Evolutionary conservation across 2,797 vertebrate species (phyloP), one percentile per base, ranked within the genome.

Genomic region (Lepus townsendii): DNA sequence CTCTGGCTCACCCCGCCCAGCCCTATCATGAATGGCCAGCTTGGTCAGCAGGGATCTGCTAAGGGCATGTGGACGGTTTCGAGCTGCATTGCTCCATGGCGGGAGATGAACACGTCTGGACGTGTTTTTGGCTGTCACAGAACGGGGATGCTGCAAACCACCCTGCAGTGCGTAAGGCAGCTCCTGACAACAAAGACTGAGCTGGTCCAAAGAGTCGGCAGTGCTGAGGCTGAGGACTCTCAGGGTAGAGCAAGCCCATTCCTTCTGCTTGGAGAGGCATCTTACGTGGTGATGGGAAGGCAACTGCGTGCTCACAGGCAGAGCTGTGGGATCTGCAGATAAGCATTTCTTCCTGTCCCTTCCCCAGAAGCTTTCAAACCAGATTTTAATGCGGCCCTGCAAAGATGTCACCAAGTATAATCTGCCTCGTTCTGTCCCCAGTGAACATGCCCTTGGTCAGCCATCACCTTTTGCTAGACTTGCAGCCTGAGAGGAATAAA

Each of bases 401-500:
- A 77, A 91, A 77, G 26, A 82, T 3, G 14, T 26, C 75, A 79
- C 38, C 32, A 24, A 90, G 35, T 12, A 35, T 27, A 13, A 32
- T 24, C 80, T 16, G 35, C 38, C 63, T 93, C 19, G 1, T 68
- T 80, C 86, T 71, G 65, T 88, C 84, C 38, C 82, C 24, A 3
- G 88, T 30, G 42, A 95, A 30, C 68, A 63, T 50, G 60, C 35
- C 92, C 62, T n/a, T 12, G 17, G 42, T 63, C 27, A 38, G 79
- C 57, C 20, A 83, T 79, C 42, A 52, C 92, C 57, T 84, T 89
- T 71, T 20, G 24, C 57, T 63, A 75, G 75, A 93, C 54, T n/a
- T 52, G 42, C 65, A 75, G 42, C 24, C 65, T n/a, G 17, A 83
- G 65, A 62, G 79, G 60, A 90, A 94, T 24, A 65, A 88, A 93